These are phyloP conservation scores for Brenthis ino DNA, from an alignment of 2,888 invertebrate genomes.

Conservation along the genomic window DNA sequence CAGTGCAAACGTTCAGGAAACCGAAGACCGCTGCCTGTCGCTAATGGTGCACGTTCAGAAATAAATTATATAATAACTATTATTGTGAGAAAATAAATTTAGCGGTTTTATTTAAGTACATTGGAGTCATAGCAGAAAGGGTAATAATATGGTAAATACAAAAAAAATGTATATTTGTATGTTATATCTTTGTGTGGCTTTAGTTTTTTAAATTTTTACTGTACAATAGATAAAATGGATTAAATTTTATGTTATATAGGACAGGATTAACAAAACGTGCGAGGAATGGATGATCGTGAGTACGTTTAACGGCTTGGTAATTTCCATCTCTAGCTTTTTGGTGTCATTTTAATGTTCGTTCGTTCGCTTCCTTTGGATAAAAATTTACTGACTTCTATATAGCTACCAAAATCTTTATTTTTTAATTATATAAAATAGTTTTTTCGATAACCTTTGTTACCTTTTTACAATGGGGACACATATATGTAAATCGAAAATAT, in stretches of 20 bases:
- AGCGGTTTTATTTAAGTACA: no score
- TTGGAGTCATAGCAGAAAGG: no score
- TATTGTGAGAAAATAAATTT: background rate
- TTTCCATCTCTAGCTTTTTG: slow-evolving; percentile 7
- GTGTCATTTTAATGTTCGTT: background rate
- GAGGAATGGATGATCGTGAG: slow-evolving; percentile 13
- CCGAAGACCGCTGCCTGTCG: slow-evolving; percentile 32
- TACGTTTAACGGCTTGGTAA: slow-evolving; percentile 11
- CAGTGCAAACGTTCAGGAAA: slow-evolving; percentile 50
- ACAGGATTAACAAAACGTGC: slow-evolving; percentile 10
- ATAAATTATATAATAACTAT: background rate
- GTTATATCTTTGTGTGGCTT: background rate
- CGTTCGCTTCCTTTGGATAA: background rate
- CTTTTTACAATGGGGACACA: no score
- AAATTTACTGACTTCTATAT: background rate
- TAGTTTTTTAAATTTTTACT: background rate
- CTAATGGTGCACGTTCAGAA: slow-evolving; percentile 1
- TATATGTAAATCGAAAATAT: no score
- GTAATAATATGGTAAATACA: background rate
- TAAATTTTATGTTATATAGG: slow-evolving; percentile 6
- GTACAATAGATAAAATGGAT: slow-evolving; percentile 12
- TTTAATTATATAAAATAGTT: no score
- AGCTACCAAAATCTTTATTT: slow-evolving; percentile 3
- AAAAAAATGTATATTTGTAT: background rate
- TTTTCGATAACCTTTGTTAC: no score